These are phyloP conservation scores for Lytechinus pictus DNA, from an alignment of 35 echinoderm and acorn worm genomes.

Conservation along the genomic window DNA sequence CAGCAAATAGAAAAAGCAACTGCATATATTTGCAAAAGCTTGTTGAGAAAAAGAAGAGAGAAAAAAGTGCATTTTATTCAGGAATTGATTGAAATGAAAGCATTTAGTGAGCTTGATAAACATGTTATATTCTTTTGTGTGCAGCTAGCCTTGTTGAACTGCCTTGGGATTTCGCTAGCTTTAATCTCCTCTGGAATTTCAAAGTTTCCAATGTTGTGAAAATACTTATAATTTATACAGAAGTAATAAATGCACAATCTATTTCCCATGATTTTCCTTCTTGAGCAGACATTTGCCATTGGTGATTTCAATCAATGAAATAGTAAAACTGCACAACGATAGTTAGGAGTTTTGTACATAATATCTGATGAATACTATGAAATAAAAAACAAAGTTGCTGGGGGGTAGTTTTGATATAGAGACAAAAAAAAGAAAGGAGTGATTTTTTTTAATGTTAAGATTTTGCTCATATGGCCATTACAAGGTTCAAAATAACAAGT, in stretches of 20 bases:
- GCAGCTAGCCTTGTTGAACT: background rate
- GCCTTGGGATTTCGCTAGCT: background rate
- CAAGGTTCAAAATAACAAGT: background rate
- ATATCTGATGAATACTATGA: too few relatives aligned
- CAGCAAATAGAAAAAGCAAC: background rate
- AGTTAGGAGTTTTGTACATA: too few relatives aligned
- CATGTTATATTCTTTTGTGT: background rate
- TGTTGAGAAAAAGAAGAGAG: background rate
- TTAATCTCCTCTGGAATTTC: background rate
- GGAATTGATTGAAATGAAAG: background rate
- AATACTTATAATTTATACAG: background rate
- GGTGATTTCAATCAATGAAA: too few relatives aligned
- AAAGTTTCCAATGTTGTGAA: background rate
- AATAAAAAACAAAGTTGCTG: too few relatives aligned
- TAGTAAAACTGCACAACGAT: too few relatives aligned
- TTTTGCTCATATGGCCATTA: background rate
- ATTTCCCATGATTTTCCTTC: too few relatives aligned
- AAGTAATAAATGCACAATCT: too few relatives aligned
- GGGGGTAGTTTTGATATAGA: background rate
- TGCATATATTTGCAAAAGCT: background rate
- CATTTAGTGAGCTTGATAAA: background rate
- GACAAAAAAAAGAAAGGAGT: background rate
- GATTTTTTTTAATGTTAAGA: background rate
- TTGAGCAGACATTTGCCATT: too few relatives aligned
- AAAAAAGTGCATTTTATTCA: background rate